A percentile compares a stretch with the other conserved stretches of the same genome.
Conservation (phyloP, 2,797 vertebrate species). For the Falco novaeseelandiae region DNA sequence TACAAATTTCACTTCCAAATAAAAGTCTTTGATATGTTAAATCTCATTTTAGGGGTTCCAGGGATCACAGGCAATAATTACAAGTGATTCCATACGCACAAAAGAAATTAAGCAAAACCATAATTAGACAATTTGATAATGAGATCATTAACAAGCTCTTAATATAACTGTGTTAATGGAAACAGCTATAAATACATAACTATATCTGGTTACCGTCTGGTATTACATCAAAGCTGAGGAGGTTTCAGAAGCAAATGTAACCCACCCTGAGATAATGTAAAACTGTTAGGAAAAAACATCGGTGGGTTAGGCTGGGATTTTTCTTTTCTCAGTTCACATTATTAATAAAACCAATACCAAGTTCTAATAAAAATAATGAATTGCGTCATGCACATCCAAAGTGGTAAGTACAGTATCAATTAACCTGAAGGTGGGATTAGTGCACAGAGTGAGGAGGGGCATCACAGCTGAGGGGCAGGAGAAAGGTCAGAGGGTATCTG, state of each 20-base stretch:
- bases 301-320: not conserved
- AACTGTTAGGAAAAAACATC: not conserved
- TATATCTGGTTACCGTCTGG: not conserved
- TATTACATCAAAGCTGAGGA: not conserved
- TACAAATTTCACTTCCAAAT: not conserved
- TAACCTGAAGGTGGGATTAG: not conserved
- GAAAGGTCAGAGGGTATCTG: not conserved
- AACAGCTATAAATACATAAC: not conserved
- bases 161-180: constrained; percentile 2
- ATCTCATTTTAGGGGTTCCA: not conserved
- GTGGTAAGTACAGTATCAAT: not conserved
- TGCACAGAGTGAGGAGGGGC: not conserved
- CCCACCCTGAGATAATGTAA: not conserved
- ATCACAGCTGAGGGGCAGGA: not conserved
- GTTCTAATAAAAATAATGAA: not conserved
- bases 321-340: not conserved
- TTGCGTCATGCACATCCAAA: not conserved
- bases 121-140: constrained; percentile 39
- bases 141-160: constrained; percentile 39
- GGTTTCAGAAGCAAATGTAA: not conserved
- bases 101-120: constrained; percentile 24
- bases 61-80: not conserved
- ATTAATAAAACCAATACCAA: not conserved
- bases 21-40: not conserved
- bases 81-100: not conserved